phyloP scores from a whole-genome alignment of 92 coral and sea anemone genomes.

The Umimayanthus chanpuru region DNA sequence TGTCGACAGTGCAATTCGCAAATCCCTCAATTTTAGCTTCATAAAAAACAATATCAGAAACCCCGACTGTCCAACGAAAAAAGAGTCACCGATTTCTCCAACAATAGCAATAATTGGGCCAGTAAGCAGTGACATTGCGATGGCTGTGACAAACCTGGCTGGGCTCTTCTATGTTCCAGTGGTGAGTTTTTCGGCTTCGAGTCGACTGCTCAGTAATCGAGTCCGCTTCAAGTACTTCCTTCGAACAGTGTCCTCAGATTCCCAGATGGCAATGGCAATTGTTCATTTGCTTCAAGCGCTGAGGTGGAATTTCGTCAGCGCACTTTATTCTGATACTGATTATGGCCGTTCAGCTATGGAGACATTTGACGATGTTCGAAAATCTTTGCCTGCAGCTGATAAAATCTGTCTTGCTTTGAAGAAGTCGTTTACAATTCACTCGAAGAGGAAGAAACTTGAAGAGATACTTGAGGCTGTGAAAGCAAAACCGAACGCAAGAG shows the following conservation, averaged over 20 bases:
- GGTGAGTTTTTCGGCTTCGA: constrained; percentile 74
- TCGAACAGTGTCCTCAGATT: constrained; percentile 80
- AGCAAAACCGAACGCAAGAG: constrained; percentile 63
- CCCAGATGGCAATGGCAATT: constrained; percentile 69
- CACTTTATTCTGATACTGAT: constrained; percentile 86
- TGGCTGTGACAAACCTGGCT: constrained; percentile 84
- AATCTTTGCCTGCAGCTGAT: constrained; percentile 34
- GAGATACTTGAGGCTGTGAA: constrained; percentile 51
- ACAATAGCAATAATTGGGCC: constrained; percentile 82
- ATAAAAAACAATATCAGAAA: constrained; percentile 66
- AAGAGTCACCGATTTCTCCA: constrained; percentile 29
- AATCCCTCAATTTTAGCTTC: constrained; percentile 87
- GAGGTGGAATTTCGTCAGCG: constrained; percentile 80
- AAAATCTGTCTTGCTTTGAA: constrained; percentile 78
- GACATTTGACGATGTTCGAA: constrained; percentile 70
- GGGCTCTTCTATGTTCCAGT: constrained; percentile 92
- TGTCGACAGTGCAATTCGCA: constrained; percentile 79
- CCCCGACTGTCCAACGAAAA: constrained; percentile 18
- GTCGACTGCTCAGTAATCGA: constrained; percentile 81
- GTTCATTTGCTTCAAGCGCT: constrained; percentile 71
- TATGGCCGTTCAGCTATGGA: constrained; percentile 90
- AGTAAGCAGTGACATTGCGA: constrained; percentile 82
- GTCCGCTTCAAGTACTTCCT: constrained; percentile 82
- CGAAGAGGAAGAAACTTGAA: constrained; percentile 40
- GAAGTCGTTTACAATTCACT: constrained; percentile 63